Conservation (phyloP, 92 coral and sea anemone genomes). For the Meandrina meandrites region DNA sequence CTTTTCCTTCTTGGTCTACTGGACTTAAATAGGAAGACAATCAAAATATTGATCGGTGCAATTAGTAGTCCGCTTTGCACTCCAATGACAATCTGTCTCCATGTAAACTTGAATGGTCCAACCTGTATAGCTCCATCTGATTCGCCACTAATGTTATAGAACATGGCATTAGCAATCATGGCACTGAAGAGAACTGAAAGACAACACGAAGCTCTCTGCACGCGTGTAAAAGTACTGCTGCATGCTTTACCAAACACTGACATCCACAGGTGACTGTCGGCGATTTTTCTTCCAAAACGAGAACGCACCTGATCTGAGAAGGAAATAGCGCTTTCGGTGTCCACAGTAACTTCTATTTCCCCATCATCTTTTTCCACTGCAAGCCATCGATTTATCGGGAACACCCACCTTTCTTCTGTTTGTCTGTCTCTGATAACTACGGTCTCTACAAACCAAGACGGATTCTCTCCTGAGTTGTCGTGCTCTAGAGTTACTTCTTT, state of each 20-base stretch:
- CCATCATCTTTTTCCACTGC: conserved; percentile 61
- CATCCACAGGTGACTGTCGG: conserved; percentile 70
- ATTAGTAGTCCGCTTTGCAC: conserved; percentile 60
- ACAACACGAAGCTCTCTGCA: conserved; percentile 67
- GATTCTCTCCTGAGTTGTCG: conserved; percentile 52
- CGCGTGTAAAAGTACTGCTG: conserved; percentile 53
- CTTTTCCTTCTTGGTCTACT: conserved; percentile 3
- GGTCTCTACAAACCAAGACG: conserved; percentile 64
- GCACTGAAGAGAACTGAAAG: conserved; percentile 45
- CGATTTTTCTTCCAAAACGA: conserved; percentile 43
- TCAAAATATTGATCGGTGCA: conserved; percentile 54
- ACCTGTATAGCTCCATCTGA: conserved; percentile 31
- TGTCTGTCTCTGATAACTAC: conserved; percentile 37
- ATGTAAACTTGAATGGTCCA: conserved; percentile 56
- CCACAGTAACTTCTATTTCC: conserved; percentile 33
- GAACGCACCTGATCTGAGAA: conserved; percentile 46
- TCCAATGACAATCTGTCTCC: conserved; percentile 54
- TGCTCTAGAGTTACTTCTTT: conserved; percentile 44
- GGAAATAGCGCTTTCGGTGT: background rate
- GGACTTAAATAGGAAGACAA: conserved; percentile 51
- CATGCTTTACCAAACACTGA: conserved; percentile 52
- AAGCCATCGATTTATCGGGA: conserved; percentile 54
- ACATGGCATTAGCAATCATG: conserved; percentile 66
- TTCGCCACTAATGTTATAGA: conserved; percentile 48
- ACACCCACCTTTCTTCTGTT: conserved; percentile 43